Evolutionary conservation across 2,888 invertebrate species (phyloP).

Genomic region (Thereva nobilitata): DNA sequence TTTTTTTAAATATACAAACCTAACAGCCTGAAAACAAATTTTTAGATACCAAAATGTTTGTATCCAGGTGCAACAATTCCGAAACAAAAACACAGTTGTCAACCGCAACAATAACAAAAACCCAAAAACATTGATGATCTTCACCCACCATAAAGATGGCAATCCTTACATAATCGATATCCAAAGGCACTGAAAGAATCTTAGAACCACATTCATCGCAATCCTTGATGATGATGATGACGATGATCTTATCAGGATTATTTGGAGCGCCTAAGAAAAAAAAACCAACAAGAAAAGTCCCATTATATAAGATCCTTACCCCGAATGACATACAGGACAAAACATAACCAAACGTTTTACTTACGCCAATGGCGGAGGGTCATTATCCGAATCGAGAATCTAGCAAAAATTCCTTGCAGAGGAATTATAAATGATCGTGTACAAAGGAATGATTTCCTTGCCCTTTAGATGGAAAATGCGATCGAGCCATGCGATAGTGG

Average conservation of each 20-base stretch:
- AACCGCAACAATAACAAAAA: too few species aligned
- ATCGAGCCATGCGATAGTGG: conserved; percentile 23
- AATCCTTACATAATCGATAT: conserved; percentile 15
- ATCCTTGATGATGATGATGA: background rate
- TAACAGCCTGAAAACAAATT: too few species aligned
- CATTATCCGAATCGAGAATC: conserved; percentile 24
- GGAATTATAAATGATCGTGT: conserved; percentile 32
- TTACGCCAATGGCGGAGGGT: conserved; percentile 19
- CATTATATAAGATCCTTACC: conserved; percentile 17
- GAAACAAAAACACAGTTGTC: too few species aligned
- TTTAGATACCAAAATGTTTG: too few species aligned
- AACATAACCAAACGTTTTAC: background rate
- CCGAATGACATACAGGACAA: conserved; percentile 2
- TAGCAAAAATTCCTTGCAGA: conserved; percentile 29
- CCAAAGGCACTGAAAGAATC: conserved; percentile 5
- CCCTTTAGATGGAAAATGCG: conserved; percentile 23
- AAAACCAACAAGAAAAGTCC: background rate
- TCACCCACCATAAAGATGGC: background rate
- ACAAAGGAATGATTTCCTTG: conserved; percentile 15
- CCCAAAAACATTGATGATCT: too few species aligned
- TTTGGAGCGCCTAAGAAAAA: background rate
- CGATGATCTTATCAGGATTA: conserved; percentile 27
- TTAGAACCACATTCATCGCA: conserved; percentile 14
- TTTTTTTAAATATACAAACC: too few species aligned
- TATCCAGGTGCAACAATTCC: too few species aligned